phyloP scores from a whole-genome alignment of 1,140 invertebrate species.

The Archivesica marissinica region DNA sequence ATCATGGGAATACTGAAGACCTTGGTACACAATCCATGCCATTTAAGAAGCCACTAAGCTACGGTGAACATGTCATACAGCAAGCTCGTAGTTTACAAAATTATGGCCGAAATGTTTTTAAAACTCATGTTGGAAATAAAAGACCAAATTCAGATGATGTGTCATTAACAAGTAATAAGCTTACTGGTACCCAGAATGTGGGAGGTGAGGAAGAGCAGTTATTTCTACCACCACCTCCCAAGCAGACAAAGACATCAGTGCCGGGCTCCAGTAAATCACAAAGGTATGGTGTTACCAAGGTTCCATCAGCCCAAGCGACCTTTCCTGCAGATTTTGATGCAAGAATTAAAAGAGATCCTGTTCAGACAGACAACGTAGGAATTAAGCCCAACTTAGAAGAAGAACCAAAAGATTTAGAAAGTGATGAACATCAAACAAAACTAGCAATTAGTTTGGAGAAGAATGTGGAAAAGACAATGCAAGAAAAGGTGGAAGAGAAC shows the following conservation, averaged over 20 bases:
- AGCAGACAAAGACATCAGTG: slow-evolving; percentile 17
- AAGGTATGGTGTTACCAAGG: slow-evolving; percentile 68
- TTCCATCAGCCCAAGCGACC: slow-evolving; percentile 71
- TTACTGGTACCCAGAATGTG: neutral
- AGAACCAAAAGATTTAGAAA: neutral
- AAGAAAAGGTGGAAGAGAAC: slow-evolving; percentile 37
- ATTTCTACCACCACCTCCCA: slow-evolving; percentile 66
- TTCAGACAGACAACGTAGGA: neutral
- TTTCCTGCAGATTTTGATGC: slow-evolving; percentile 71
- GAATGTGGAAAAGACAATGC: neutral
- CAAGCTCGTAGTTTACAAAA: slow-evolving; percentile 16
- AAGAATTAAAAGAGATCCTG: slow-evolving; percentile 11
- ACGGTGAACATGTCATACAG: slow-evolving; percentile 9
- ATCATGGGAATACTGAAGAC: neutral
- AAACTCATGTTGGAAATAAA: neutral
- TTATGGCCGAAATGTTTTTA: neutral
- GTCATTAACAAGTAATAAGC: neutral
- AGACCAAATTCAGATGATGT: neutral
- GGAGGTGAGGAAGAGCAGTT: slow-evolving; percentile 41
- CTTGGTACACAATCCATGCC: neutral
- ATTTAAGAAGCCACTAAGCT: neutral
- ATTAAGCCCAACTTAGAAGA: too few relatives aligned
- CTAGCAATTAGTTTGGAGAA: neutral
- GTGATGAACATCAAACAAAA: neutral
- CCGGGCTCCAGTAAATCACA: neutral